Base-by-base conservation (phyloP, 2,797 vertebrate genomes). In the Sebastolobus altivelis region DNA sequence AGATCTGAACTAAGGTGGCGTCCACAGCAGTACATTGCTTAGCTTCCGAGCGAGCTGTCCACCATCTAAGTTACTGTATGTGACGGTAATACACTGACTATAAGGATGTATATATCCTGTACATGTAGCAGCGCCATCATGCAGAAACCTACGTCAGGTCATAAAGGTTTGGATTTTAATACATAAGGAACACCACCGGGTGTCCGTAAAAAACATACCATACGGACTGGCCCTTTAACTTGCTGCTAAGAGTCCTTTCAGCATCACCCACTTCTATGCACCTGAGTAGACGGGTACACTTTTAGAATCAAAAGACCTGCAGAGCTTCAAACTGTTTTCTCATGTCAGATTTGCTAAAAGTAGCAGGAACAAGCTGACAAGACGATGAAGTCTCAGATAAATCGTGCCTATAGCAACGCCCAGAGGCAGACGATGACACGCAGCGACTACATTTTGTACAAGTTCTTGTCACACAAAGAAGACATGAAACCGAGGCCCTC, bases 351-450 rank as follows among this genome's bases (percentile, higher is more conserved):
- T 63, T n/a, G 56, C 16, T 85, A 46, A 58, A 82, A 37, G 62
- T 20, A 55, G 73, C 60, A 61, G 49, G 33, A 82, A 76, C 60
- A 76, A 37, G 31, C 22, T 59, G 79, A 69, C 54, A 49, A 65
- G 55, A 80, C 61, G 74, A 86, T 84, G 81, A 79, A 80, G 86
- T 59, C 52, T 77, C 67, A 80, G 70, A 75, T 56, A 31, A 77
- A 66, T 49, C 14, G 1, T 46, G 77, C 58, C 84, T 72, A 66
- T 20, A 79, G 80, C 79, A 40, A 61, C 2, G 55, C 66, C 81
- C 55, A 31, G 58, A 82, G 84, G 76, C 70, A 55, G 35, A 49
- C 13, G 29, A 49, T 20, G 60, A 52, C 49, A 52, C 49, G 1
- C 49, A 52, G 46, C 6, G 49, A 62, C 73, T 56, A 35, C 61